These are phyloP conservation scores for Drosophila bocki DNA, from an alignment of 1,140 invertebrate species.

Conservation along the genomic window DNA sequence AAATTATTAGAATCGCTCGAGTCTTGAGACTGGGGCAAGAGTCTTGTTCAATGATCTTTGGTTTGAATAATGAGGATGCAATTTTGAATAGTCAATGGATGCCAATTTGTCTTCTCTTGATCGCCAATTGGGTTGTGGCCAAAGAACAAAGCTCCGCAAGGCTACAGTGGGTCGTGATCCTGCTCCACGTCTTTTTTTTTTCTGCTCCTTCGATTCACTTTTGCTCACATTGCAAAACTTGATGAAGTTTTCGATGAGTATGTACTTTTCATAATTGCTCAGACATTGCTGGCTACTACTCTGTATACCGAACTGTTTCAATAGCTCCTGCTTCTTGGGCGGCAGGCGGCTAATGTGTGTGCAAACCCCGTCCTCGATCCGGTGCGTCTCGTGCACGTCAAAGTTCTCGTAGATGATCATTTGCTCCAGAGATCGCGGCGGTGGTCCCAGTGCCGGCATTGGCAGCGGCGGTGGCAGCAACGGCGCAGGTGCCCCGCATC, in stretches of 20 bases:
- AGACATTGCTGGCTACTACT: slow-evolving; percentile 84
- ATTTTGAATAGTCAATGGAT: slow-evolving; percentile 59
- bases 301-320: slow-evolving; percentile 85
- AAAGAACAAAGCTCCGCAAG: slow-evolving; percentile 76
- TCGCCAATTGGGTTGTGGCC: slow-evolving; percentile 39
- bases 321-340: slow-evolving; percentile 84
- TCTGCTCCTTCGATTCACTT: slow-evolving; percentile 48
- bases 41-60: slow-evolving; percentile 70
- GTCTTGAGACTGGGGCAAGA: slow-evolving; percentile 46
- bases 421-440: slow-evolving; percentile 72
- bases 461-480: slow-evolving; percentile 49
- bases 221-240: slow-evolving; percentile 85
- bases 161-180: slow-evolving; percentile 34
- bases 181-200: slow-evolving; percentile 16
- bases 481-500: slow-evolving; percentile 42
- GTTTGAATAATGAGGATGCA: slow-evolving; percentile 58
- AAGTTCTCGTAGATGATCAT: slow-evolving; percentile 84
- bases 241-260: slow-evolving; percentile 85
- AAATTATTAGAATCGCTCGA: slow-evolving; percentile 18
- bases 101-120: slow-evolving; percentile 55
- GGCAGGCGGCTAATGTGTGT: slow-evolving; percentile 83
- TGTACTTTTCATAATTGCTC: slow-evolving; percentile 85
- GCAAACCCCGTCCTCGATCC: slow-evolving; percentile 83
- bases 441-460: slow-evolving; percentile 52
- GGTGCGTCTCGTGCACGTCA: slow-evolving; percentile 81